These are phyloP conservation scores for Caenorhabditis becei DNA, from an alignment of 2,888 invertebrate species.

Conservation along the genomic window DNA sequence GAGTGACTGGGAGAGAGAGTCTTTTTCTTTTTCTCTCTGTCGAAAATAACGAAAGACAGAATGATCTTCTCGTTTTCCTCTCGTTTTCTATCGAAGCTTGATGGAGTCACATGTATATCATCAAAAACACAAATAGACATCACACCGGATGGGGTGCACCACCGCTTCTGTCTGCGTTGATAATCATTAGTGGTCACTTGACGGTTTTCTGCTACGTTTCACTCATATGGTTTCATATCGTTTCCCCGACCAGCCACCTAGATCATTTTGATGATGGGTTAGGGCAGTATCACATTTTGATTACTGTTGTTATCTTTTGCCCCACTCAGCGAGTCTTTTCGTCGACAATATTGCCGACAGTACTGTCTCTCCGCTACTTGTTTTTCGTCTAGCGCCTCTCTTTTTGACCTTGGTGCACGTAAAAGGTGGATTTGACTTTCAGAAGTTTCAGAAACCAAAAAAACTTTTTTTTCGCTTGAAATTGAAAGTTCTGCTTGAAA, in stretches of 20 bases:
- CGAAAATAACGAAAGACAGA: conserved; percentile 37
- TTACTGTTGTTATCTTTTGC: conserved; percentile 31
- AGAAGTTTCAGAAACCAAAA: too few species aligned
- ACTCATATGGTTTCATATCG: background rate
- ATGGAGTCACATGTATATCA: conserved; percentile 59
- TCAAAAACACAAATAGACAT: conserved; percentile 45
- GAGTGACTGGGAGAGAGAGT: conserved; percentile 7
- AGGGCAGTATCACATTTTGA: conserved; percentile 10
- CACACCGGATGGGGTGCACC: conserved; percentile 14
- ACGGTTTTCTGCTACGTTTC: background rate
- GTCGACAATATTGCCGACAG: conserved; percentile 29
- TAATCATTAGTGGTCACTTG: background rate
- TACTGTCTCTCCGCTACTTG: conserved; percentile 15
- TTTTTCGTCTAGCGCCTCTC: conserved; percentile 17
- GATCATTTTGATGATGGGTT: background rate
- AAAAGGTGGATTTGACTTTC: too few species aligned
- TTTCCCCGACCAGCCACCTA: background rate
- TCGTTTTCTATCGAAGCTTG: conserved; percentile 35
- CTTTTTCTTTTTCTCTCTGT: conserved; percentile 24
- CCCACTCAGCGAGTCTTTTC: conserved; percentile 30
- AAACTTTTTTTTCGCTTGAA: too few species aligned
- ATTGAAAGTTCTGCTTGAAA: too few species aligned
- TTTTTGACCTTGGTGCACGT: too few species aligned
- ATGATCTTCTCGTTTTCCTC: conserved; percentile 23
- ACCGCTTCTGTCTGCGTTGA: background rate